These are phyloP conservation scores for Colossoma macropomum DNA, from an alignment of 2,113 vertebrate genomes.

Conservation along the genomic window DNA sequence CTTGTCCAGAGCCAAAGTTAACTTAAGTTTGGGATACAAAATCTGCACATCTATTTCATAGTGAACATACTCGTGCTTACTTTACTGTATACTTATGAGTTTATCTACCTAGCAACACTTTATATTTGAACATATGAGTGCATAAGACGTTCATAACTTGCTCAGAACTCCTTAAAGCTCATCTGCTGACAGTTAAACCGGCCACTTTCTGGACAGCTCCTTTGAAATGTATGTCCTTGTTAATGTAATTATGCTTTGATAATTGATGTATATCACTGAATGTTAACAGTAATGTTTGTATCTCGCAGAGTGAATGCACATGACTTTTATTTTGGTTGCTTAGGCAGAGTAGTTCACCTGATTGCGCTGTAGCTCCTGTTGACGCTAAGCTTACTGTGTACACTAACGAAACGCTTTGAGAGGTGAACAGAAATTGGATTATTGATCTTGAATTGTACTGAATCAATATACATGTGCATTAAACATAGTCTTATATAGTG, in stretches of 20 bases:
- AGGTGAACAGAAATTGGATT: neutral
- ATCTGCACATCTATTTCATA: too few species aligned
- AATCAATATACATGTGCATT: conserved; percentile 18
- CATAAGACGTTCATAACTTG: neutral
- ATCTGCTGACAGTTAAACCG: neutral
- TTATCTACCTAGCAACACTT: too few species aligned
- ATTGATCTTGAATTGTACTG: neutral
- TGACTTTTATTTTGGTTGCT: neutral
- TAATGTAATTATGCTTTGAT: neutral
- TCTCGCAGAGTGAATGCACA: neutral
- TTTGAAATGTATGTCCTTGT: neutral
- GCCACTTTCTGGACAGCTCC: neutral
- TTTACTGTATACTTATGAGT: too few species aligned
- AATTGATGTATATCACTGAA: neutral
- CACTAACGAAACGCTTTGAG: neutral
- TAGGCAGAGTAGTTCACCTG: neutral
- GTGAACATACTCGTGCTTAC: neutral
- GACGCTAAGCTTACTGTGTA: neutral
- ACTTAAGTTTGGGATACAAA: too few species aligned
- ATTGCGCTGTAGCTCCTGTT: neutral
- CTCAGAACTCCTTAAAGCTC: neutral
- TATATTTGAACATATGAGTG: too few species aligned
- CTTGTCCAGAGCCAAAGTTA: too few species aligned
- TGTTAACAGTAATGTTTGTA: neutral
- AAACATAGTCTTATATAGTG: neutral